A percentile compares a stretch with the other conserved stretches of the same genome.
Evolutionary conservation across 1,140 invertebrate species (phyloP).

Genomic region (Zaprionus camerounensis): DNA sequence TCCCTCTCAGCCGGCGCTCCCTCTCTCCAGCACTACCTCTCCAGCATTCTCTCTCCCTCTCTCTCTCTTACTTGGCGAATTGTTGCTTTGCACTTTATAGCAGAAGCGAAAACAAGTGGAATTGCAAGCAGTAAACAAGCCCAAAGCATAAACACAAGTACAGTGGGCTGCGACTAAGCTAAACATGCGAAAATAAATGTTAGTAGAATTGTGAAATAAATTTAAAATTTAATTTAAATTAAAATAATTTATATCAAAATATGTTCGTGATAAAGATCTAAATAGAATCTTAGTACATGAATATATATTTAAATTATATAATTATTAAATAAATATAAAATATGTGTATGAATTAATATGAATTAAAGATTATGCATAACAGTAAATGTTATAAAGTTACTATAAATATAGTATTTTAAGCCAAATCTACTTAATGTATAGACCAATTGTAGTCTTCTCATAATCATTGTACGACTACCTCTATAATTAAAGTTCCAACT

Average conservation of each 20-base stretch:
- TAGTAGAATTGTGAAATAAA: too few species aligned
- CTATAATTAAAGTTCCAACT: neutral
- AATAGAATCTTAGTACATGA: too few species aligned
- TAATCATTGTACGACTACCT: too few species aligned
- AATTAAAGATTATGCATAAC: too few species aligned
- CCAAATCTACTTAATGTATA: too few species aligned
- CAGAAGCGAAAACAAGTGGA: slow-evolving; percentile 65
- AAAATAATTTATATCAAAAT: neutral
- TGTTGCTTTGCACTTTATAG: slow-evolving; percentile 67
- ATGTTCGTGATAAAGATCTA: too few species aligned
- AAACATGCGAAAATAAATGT: neutral
- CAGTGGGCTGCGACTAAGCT: slow-evolving; percentile 5
- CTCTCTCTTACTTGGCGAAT: neutral
- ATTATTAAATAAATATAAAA: too few species aligned
- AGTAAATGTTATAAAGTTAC: too few species aligned
- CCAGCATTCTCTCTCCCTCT: neutral
- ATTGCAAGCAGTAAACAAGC: slow-evolving; percentile 60
- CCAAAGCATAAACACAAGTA: slow-evolving; percentile 26
- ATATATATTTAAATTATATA: too few species aligned
- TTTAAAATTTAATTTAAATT: neutral
- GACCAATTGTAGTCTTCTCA: too few species aligned
- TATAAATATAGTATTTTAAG: too few species aligned
- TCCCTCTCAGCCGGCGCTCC: neutral
- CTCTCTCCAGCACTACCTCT: neutral
- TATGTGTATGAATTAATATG: too few species aligned